These are phyloP conservation scores for Arizona elegans DNA, from an alignment of 2,113 vertebrate species.

Conservation along the genomic window DNA sequence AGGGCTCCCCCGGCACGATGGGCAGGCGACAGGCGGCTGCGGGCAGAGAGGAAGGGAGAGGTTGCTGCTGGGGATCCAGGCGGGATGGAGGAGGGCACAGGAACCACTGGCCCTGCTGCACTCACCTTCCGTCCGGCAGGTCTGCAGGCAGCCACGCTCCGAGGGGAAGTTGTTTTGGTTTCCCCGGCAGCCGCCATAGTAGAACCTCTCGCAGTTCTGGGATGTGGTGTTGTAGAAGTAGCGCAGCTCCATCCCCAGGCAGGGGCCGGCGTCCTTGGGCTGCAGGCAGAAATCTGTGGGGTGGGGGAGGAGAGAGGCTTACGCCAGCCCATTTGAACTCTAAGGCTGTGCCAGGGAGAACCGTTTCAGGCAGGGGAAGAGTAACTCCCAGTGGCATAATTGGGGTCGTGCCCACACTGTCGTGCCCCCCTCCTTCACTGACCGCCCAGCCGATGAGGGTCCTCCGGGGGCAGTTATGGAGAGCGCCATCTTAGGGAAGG, in stretches of 20 bases:
- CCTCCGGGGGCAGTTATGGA: neutral
- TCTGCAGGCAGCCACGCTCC: constrained; percentile 88
- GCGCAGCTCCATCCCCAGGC: constrained; percentile 71
- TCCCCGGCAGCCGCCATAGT: constrained; percentile 86
- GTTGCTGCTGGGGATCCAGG: neutral
- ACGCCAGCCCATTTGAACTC: fast-evolving
- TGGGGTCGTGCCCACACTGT: neutral
- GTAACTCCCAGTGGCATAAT: neutral
- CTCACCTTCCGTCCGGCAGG: constrained; percentile 88
- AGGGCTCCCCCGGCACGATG: constrained; percentile 64
- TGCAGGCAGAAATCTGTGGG: constrained; percentile 76
- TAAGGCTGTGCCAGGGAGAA: neutral
- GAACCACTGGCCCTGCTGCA: fast-evolving
- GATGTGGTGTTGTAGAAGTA: constrained; percentile 86
- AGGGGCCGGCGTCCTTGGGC: constrained; percentile 75
- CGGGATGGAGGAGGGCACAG: fast-evolving
- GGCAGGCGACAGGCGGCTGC: constrained; percentile 89
- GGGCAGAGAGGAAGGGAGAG: neutral
- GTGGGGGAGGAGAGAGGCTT: neutral
- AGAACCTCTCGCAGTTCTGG: constrained; percentile 84
- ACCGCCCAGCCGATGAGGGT: neutral
- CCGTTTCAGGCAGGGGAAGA: neutral
- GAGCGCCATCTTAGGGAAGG: neutral
- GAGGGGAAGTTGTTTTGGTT: constrained; percentile 87
- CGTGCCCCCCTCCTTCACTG: too few species aligned